These are phyloP conservation scores for Falco naumanni DNA, from an alignment of 2,797 vertebrate genomes.

Conservation along the genomic window DNA sequence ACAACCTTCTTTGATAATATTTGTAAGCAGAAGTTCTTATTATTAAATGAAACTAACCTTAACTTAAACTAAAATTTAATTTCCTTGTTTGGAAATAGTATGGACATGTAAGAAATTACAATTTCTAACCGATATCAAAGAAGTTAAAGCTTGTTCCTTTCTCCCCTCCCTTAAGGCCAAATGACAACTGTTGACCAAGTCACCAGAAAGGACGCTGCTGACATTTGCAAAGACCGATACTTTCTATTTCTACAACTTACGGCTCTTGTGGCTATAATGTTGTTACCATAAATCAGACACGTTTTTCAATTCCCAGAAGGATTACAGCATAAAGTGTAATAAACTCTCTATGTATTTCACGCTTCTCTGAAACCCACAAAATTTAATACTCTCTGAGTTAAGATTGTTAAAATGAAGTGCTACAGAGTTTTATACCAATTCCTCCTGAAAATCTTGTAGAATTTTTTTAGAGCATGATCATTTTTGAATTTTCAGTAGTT, in stretches of 20 bases:
- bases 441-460: background rate
- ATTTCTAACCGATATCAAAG: background rate
- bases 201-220: background rate
- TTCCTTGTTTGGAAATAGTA: background rate
- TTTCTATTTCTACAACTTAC: background rate
- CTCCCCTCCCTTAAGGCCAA: background rate
- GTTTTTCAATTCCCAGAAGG: background rate
- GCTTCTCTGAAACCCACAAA: background rate
- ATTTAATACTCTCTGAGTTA: background rate
- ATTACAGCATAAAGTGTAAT: background rate
- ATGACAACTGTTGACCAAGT: background rate
- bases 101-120: background rate
- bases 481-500: background rate
- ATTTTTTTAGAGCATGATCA: background rate
- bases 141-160: background rate
- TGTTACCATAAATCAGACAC: background rate
- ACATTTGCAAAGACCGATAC: background rate
- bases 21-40: background rate
- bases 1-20: background rate
- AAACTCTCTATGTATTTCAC: background rate
- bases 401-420: background rate
- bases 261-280: background rate
- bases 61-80: background rate
- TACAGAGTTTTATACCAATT: background rate
- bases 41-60: background rate